Evolutionary conservation across 2,797 vertebrate species (phyloP).

Genomic region (Morelia viridis): DNA sequence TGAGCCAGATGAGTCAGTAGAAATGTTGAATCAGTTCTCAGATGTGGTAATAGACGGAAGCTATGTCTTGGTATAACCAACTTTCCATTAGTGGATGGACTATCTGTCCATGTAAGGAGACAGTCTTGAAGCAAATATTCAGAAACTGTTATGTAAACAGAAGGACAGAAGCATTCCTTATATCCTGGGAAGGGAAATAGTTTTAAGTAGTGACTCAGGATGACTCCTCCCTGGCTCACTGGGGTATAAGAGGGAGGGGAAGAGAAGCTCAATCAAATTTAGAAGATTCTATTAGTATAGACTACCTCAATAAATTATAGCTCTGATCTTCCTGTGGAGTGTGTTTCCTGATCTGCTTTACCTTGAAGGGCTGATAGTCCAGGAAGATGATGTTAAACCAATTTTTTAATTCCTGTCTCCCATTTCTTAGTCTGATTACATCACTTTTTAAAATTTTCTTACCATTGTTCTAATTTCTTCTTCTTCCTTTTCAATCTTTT

Average conservation of each 20-base stretch:
- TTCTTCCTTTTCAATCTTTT: too few relatives aligned
- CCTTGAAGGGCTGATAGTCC: not conserved
- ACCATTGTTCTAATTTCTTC: too few relatives aligned
- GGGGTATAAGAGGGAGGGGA: not conserved
- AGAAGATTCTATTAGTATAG: not conserved
- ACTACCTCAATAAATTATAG: not conserved
- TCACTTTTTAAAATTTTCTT: not conserved
- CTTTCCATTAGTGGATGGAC: not conserved
- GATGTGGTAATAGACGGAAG: not conserved
- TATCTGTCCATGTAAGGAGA: not conserved
- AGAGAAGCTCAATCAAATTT: not conserved
- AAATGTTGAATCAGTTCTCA: not conserved
- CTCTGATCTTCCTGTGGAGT: not conserved
- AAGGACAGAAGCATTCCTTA: not conserved
- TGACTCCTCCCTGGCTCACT: not conserved
- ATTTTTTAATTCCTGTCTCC: not conserved
- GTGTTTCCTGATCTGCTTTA: not conserved
- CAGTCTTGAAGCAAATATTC: not conserved
- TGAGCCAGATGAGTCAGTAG: not conserved
- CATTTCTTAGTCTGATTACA: not conserved
- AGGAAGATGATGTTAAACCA: not conserved
- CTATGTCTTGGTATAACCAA: not conserved
- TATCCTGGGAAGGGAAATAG: not conserved
- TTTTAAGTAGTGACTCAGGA: not conserved
- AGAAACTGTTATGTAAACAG: not conserved